phyloP scores from a whole-genome alignment of 2,113 vertebrate species.

The Oophaga pumilio region DNA sequence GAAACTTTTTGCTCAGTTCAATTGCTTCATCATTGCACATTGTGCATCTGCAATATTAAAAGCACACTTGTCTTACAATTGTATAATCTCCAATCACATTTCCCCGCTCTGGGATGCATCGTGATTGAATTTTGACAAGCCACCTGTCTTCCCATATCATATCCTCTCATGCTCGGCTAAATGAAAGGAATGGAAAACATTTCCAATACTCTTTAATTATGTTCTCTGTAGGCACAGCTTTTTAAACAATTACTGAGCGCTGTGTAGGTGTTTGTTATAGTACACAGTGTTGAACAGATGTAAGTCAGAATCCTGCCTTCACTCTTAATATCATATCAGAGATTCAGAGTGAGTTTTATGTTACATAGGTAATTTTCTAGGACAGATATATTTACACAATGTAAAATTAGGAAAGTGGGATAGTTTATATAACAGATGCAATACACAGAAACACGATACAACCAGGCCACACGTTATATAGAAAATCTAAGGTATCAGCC shows the following conservation, averaged over 20 bases:
- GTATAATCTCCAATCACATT: conserved; percentile 43
- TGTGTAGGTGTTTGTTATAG: conserved; percentile 56
- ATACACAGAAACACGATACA: not conserved
- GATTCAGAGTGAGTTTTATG: conserved; percentile 18
- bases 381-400: conserved; percentile 15
- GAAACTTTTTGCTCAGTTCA: conserved; percentile 21
- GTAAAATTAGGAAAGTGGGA: conserved; percentile 13
- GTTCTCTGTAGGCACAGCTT: conserved; percentile 50
- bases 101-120: not conserved
- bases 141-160: conserved; percentile 52
- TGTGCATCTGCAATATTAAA: conserved; percentile 40
- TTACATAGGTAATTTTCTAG: conserved; percentile 37
- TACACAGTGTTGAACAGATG: conserved; percentile 21
- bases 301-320: conserved; percentile 32
- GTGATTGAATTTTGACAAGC: conserved; percentile 44
- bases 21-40: conserved; percentile 43
- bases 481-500: not conserved
- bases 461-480: not conserved
- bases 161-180: conserved; percentile 43
- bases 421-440: not conserved
- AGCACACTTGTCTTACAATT: conserved; percentile 41
- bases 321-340: conserved; percentile 7
- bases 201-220: conserved; percentile 57
- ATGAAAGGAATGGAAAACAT: conserved; percentile 54
- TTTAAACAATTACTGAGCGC: conserved; percentile 51